Conservation (phyloP, 1,140 invertebrate genomes). For the Trichoplusia ni region DNA sequence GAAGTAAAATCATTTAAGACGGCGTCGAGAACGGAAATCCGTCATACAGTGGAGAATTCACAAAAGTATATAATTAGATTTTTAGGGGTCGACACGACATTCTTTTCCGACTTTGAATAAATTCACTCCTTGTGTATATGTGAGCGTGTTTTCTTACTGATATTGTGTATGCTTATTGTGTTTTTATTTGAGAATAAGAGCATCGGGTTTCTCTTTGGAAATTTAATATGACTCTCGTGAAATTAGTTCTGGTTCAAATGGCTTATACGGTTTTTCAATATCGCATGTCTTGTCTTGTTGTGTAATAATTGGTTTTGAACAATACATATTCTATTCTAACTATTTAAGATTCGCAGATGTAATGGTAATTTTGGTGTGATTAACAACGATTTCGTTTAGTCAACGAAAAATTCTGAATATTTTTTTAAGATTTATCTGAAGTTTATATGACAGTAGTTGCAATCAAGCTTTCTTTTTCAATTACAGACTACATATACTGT, state of each 20-base stretch:
- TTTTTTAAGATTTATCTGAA: too few species aligned
- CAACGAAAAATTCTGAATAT: too few species aligned
- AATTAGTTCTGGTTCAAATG: constrained; percentile 13
- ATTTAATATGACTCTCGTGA: neutral
- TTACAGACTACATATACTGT: too few species aligned
- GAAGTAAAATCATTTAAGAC: constrained; percentile 47
- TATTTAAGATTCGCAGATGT: too few species aligned
- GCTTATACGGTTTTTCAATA: neutral
- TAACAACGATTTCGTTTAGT: neutral
- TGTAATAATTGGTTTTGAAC: too few species aligned
- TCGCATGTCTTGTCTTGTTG: neutral
- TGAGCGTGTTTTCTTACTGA: constrained; percentile 4
- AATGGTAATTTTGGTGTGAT: neutral
- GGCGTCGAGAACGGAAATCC: constrained; percentile 44
- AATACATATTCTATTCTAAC: too few species aligned
- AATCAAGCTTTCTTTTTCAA: too few species aligned
- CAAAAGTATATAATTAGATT: constrained; percentile 52
- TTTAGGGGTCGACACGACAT: constrained; percentile 27
- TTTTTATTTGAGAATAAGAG: neutral
- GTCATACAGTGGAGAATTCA: constrained; percentile 42
- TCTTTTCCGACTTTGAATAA: constrained; percentile 7
- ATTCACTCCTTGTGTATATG: neutral
- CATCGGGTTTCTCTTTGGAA: neutral
- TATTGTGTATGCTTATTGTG: constrained; percentile 20
- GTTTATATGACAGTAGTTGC: too few species aligned